phyloP scores from a whole-genome alignment of 2,797 vertebrate species.

The Enoplosus armatus region DNA sequence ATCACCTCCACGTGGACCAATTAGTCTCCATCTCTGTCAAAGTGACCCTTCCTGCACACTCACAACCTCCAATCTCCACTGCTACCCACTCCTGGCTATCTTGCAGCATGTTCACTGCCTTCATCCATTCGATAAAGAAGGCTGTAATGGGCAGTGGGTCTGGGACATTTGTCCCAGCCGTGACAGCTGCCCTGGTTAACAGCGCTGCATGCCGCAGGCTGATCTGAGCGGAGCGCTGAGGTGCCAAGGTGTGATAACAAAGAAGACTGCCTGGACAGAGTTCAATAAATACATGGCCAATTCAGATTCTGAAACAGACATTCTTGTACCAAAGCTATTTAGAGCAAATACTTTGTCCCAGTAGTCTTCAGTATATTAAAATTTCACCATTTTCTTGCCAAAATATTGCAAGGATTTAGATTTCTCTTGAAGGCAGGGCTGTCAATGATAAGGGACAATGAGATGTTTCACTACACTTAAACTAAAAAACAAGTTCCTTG shows the following conservation, averaged over 20 bases:
- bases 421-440: neutral
- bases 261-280: conserved; percentile 37
- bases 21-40: conserved; percentile 62
- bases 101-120: conserved; percentile 52
- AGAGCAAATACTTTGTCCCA: neutral
- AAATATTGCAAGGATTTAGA: neutral
- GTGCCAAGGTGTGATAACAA: conserved; percentile 59
- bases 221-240: conserved; percentile 57
- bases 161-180: conserved; percentile 56
- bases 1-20: conserved; percentile 52
- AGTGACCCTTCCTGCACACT: conserved; percentile 50
- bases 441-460: neutral
- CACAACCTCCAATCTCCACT: conserved; percentile 38
- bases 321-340: neutral
- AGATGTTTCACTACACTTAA: neutral
- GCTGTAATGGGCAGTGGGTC: conserved; percentile 56
- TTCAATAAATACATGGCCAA: conserved; percentile 41
- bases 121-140: conserved; percentile 61
- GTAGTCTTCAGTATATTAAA: neutral
- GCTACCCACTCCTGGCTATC: conserved; percentile 54
- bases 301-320: conserved; percentile 16
- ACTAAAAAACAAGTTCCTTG: neutral
- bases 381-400: neutral
- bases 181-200: conserved; percentile 77
- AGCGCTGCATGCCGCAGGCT: conserved; percentile 49